Evolutionary conservation across 2,797 vertebrate genomes (phyloP).

Genomic region (Lophotriccus pileatus): DNA sequence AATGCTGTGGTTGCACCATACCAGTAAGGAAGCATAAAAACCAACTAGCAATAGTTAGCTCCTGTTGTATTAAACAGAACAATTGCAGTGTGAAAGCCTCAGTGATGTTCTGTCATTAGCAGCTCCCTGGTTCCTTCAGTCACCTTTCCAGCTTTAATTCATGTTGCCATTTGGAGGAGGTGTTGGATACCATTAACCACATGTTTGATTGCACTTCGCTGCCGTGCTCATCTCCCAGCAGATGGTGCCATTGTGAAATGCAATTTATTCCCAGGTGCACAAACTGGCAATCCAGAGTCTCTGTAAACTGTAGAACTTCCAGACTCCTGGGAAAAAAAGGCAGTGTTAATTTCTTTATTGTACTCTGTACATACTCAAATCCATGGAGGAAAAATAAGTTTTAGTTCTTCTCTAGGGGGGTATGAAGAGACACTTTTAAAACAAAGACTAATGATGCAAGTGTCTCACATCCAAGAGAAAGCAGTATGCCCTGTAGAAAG

Average conservation of each 20-base stretch:
- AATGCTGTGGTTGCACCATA: neutral
- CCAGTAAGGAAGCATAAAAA: neutral
- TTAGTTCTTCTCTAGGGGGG: neutral
- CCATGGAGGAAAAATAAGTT: neutral
- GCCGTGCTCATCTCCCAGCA: constrained; percentile 28
- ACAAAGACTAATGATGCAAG: neutral
- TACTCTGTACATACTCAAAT: neutral
- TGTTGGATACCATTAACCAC: neutral
- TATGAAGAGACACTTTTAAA: neutral
- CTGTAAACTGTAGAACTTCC: neutral
- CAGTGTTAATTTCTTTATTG: neutral
- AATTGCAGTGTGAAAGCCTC: neutral
- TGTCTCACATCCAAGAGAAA: neutral
- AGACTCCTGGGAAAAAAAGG: neutral
- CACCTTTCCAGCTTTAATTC: neutral
- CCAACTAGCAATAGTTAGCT: neutral
- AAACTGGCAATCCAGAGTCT: neutral
- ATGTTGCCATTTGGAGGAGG: neutral
- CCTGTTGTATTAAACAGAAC: neutral
- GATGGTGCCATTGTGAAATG: constrained; percentile 70
- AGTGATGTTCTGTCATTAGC: neutral
- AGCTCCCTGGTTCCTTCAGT: neutral
- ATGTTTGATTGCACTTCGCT: neutral
- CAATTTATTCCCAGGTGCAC: neutral
- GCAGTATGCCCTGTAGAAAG: neutral